These are phyloP conservation scores for Morpho deidamia DNA, from an alignment of 2,888 invertebrate species.

Conservation along the genomic window DNA sequence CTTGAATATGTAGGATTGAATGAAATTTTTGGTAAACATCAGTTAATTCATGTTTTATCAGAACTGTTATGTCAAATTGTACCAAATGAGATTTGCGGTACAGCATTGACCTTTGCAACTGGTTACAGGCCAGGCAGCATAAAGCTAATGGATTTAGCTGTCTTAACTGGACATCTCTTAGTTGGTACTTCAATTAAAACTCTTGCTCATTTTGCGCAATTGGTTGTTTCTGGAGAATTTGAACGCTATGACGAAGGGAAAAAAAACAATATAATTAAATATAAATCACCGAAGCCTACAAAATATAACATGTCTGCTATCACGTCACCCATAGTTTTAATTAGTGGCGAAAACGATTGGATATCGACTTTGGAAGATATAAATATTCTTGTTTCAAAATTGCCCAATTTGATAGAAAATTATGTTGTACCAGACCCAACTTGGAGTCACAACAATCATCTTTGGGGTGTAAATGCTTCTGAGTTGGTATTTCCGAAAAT, in stretches of 20 bases:
- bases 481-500: constrained; percentile 46
- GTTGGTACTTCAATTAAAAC: constrained; percentile 72
- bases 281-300: constrained; percentile 50
- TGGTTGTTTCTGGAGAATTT: constrained; percentile 48
- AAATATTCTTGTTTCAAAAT: constrained; percentile 60
- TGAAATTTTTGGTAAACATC: constrained; percentile 81
- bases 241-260: constrained; percentile 57
- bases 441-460: constrained; percentile 65
- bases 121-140: constrained; percentile 77
- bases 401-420: constrained; percentile 79
- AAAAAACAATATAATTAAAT: constrained; percentile 45
- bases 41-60: constrained; percentile 55
- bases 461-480: constrained; percentile 51
- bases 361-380: constrained; percentile 79
- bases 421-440: constrained; percentile 74
- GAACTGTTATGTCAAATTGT: constrained; percentile 49
- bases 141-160: constrained; percentile 68
- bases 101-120: constrained; percentile 72
- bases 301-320: constrained; percentile 51
- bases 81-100: constrained; percentile 74
- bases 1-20: constrained; percentile 65
- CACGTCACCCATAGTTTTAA: constrained; percentile 53
- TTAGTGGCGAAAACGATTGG: constrained; percentile 77
- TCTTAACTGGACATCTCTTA: constrained; percentile 71
- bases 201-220: constrained; percentile 74